Evolutionary conservation across 2,797 vertebrate species (phyloP).

Genomic region (Coluber constrictor): DNA sequence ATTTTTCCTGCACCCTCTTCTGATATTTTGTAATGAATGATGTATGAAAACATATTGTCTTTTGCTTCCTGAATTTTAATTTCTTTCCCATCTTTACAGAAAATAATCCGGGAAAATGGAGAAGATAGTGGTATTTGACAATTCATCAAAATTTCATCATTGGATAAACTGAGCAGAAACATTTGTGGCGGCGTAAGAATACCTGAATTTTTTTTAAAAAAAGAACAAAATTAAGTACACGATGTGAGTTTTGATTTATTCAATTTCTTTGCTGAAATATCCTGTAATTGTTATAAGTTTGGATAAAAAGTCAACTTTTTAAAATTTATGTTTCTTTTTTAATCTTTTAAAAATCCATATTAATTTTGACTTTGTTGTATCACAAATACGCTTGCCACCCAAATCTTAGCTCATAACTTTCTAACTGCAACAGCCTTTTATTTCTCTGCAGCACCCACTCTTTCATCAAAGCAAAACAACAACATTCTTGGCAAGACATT

Average conservation of each 20-base stretch:
- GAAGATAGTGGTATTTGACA: neutral
- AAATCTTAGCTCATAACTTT: no score
- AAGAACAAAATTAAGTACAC: neutral
- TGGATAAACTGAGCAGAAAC: neutral
- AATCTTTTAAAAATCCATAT: no score
- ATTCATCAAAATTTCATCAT: neutral
- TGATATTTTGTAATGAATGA: neutral
- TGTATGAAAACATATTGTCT: neutral
- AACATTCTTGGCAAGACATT: no score
- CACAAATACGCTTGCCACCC: no score
- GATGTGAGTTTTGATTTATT: neutral
- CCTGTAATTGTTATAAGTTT: neutral
- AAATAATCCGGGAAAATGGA: neutral
- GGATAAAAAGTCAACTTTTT: neutral
- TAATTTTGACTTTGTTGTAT: no score
- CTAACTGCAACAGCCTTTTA: no score
- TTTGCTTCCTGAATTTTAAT: neutral
- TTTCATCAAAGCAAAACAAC: no score
- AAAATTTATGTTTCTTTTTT: no score
- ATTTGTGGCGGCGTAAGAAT: neutral
- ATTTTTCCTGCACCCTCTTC: neutral
- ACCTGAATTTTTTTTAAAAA: neutral
- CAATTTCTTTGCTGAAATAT: neutral
- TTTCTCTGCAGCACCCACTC: no score
- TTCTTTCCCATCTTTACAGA: neutral